Evolutionary conservation across 2,113 vertebrate species (phyloP), one percentile per base, ranked within the genome.

Genomic region (Aegotheles bennettii): DNA sequence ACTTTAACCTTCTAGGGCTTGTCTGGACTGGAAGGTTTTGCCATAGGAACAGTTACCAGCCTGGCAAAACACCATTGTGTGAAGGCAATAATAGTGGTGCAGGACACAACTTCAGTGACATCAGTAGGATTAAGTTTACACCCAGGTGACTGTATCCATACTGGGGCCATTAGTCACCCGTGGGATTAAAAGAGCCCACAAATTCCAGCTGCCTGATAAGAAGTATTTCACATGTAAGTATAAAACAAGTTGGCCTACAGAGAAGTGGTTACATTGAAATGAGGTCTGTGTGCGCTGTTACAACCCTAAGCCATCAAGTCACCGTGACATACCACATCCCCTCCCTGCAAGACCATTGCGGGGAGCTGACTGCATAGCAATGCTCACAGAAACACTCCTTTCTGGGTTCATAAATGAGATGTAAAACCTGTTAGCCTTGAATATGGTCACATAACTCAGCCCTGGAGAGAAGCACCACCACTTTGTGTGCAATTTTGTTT

Each of bases 11-110:
- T 77, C 79, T 31, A 57, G 80, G 73, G 54, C 92, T 92, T 96
- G 82, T 71, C 61, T 53, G 64, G 54, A 84, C 86, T 94, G 83
- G 91, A 93, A 81, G 75, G 68, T 68, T 94, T 88, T 90, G 86
- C 88, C 48, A 57, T 42, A 92, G 78, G 75, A 90, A 18, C 87
- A 76, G 53, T 74, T 69, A 42, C 75, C n/a, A 53, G 63, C 42
- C 69, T 68, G 63, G 81, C 60, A 78, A 90, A 95, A 84, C 77
- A 90, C 57, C 69, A 38, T 24, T 61, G 80, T 90, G 45, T 54
- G 65, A 89, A 81, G 48, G 83, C 82, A 80, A 1, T 63, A 70
- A 29, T 11, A 59, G 40, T 42, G 9, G 4, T 67, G 50, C 38
- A 40, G 76, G 76, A 93, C 93, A 42, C 65, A 68, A 21, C 68